Base-by-base conservation (phyloP, 2,113 vertebrate species). In the Alligator mississippiensis region DNA sequence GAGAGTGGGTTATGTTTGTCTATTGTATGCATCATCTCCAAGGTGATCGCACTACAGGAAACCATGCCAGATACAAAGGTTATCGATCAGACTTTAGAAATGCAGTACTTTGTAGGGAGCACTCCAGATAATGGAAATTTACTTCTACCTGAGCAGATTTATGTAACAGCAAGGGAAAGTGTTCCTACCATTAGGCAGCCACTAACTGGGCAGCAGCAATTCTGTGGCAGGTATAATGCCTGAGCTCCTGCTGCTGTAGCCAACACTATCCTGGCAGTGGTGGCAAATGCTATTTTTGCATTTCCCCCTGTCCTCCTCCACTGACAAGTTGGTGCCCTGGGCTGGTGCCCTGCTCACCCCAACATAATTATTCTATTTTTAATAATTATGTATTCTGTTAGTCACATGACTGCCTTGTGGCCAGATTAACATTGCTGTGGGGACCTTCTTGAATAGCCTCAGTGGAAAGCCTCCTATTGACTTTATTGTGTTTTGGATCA, bases 11-110 rank as follows among this genome's bases (percentile, higher is more conserved):
- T 8, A 25, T 84, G 66, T 74, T 88, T 11, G 5, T 64, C 12
- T 75, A 16, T 57, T 81, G 47, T 10, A 5, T 4, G 8, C 9
- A 21, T 9, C 59, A 25, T 5, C 28, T 34, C 38, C 30, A 86
- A 30, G 19, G n/a, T 30, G 11, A 64, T 3, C 27, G 79, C 54
- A 7, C 28, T 58, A 12, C 4, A 10, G 62, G 13, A 18, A 82
- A 55, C 8, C 2, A 7, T 34, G 66, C 25, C 0, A 58, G 11
- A 2, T 55, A 66, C 38, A n/a, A 62, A 59, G 80, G 5, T 28
- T 80, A 63, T 58, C 11, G 17, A 47, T 34, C 27, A 83, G 25
- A 13, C 38, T n/a, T 1, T 11, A 2, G 30, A 25, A 86, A 38
- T 83, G 4, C 3, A 62, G 19, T 11, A 24, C 63, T 16, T 84